Evolutionary conservation across 2,888 invertebrate species (phyloP).

Genomic region (Ischnura elegans): DNA sequence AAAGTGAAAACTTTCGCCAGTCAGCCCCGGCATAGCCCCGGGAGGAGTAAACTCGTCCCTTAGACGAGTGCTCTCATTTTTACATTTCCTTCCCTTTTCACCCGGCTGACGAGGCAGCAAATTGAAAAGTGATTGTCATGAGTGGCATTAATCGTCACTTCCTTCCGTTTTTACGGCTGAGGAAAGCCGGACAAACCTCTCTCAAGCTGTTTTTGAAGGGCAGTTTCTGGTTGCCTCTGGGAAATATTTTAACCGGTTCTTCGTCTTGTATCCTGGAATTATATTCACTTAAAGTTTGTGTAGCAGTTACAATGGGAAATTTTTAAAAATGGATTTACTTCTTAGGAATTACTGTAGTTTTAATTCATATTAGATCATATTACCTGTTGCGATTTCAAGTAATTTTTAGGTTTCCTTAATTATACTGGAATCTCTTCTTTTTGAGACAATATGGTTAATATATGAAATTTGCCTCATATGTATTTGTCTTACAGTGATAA

Average conservation of each 20-base stretch:
- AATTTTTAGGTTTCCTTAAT: too few species aligned
- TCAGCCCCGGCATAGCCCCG: background rate
- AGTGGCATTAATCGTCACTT: background rate
- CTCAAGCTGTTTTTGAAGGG: background rate
- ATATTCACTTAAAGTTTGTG: too few species aligned
- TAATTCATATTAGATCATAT: too few species aligned
- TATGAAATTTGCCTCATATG: too few species aligned
- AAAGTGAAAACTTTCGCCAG: slow-evolving; percentile 28
- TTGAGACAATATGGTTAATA: too few species aligned
- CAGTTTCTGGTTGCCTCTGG: background rate
- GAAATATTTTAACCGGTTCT: background rate
- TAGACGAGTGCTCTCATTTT: background rate
- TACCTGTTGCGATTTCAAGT: too few species aligned
- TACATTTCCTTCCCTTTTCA: background rate
- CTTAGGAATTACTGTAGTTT: too few species aligned
- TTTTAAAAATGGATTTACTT: too few species aligned
- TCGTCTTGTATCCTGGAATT: too few species aligned
- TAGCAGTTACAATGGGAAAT: background rate
- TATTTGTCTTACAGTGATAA: too few species aligned
- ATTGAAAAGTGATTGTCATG: background rate
- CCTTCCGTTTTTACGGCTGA: background rate
- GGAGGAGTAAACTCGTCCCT: background rate
- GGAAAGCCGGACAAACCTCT: background rate
- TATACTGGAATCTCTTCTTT: too few species aligned
- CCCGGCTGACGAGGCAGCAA: background rate